Evolutionary conservation across 2,797 vertebrate species (phyloP), one percentile per base, ranked within the genome.

Genomic region (Dromococcyx pavoninus): DNA sequence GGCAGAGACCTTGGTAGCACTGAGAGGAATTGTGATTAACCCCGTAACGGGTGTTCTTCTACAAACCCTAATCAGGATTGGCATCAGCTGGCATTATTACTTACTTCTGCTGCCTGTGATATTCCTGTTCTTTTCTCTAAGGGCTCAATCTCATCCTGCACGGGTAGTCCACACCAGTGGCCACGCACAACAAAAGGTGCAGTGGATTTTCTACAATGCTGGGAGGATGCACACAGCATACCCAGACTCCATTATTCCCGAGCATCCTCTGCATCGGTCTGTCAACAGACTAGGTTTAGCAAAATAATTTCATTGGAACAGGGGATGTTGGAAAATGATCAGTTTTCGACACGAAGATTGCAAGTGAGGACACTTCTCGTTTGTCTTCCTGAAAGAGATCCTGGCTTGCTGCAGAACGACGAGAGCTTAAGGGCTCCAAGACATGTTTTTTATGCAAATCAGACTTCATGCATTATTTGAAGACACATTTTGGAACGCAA

Each of bases 391-490:
- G 23, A 88, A 76, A 37, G 46, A 91, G 37, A 70, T 64, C 51
- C 48, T 80, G 30, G 25, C 44, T 90, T 76, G 64, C 46, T 65
- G 46, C 2, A 7, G 67, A 86, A 62, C n/a, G 57, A 57, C 0
- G 0, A 78, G 87, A 82, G 70, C 46, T 89, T 73, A 84, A 93
- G 58, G 44, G 71, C 82, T 96, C 64, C 78, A 54, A 90, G 75
- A 74, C 41, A 89, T 69, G 78, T 79, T 92, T 46, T 75, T 94
- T 92, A 93, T 95, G 87, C 73, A 95, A 95, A 94, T 93, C 46
- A 97, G 76, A 81, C 39, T 65, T 60, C 2, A 17, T 74, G 70
- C 23, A 43, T 93, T 93, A 91, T 78, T 75, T 92, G 89, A 89
- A 95, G 80, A 93, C 69, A 88, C 51, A 46, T 93, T 95, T 91